These are phyloP conservation scores for Cichladusa arquata DNA, from an alignment of 2,113 vertebrate species.

Conservation along the genomic window DNA sequence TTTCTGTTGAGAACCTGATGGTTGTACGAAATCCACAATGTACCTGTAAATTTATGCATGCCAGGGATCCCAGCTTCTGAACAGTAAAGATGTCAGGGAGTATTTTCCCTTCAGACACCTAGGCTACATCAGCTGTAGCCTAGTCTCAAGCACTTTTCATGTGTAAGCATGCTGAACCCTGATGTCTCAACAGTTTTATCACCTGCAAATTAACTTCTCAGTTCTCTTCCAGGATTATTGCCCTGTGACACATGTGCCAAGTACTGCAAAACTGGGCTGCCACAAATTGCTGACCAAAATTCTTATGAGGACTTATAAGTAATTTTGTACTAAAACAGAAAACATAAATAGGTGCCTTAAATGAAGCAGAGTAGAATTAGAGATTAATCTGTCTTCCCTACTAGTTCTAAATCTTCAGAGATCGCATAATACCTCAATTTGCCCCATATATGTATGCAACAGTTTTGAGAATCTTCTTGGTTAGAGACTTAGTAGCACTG, in stretches of 20 bases:
- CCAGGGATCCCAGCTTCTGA: neutral
- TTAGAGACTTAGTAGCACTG: neutral
- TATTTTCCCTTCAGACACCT: neutral
- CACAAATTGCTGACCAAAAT: neutral
- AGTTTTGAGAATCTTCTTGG: neutral
- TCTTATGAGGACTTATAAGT: neutral
- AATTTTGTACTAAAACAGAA: neutral
- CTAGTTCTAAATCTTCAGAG: neutral
- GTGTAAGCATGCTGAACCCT: neutral
- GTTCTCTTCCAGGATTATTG: neutral
- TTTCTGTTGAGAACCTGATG: neutral
- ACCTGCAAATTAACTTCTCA: neutral
- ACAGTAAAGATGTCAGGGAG: neutral
- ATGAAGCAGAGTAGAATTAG: neutral
- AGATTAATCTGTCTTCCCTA: neutral
- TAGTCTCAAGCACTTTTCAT: neutral
- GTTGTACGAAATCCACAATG: neutral
- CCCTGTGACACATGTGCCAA: rapidly evolving
- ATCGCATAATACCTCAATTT: neutral
- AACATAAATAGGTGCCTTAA: neutral
- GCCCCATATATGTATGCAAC: neutral
- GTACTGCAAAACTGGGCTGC: neutral
- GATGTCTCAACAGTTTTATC: neutral
- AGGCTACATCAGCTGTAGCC: neutral
- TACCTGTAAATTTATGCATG: neutral